phyloP scores from a whole-genome alignment of 1,140 invertebrate genomes.

The Sitobion miscanthi region DNA sequence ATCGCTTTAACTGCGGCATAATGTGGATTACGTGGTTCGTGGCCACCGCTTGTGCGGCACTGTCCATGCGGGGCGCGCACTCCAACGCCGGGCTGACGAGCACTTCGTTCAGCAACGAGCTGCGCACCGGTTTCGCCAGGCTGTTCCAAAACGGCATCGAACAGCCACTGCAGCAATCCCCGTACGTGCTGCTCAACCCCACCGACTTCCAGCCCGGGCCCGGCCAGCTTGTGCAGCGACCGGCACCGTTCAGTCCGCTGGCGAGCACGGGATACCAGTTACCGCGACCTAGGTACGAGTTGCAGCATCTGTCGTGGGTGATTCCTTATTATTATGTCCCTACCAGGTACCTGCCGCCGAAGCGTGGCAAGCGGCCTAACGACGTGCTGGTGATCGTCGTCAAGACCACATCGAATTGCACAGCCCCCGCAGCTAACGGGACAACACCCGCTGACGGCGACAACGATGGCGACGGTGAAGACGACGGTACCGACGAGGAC shows the following conservation, averaged over 20 bases:
- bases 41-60: not conserved
- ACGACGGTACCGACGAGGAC: not conserved
- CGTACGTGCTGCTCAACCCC: constrained; percentile 6
- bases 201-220: not conserved
- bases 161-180: not conserved
- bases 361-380: not conserved
- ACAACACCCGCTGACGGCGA: not conserved
- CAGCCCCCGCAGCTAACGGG: not conserved
- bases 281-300: constrained; percentile 44
- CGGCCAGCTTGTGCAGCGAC: not conserved
- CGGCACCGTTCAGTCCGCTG: not conserved
- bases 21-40: not conserved
- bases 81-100: constrained; percentile 1
- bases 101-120: constrained; percentile 5
- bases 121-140: constrained; percentile 23
- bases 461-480: not conserved
- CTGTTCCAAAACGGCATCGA: constrained; percentile 27
- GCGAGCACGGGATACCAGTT: not conserved
- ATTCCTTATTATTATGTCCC: constrained; percentile 44
- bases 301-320: constrained; percentile 19
- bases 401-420: constrained; percentile 21
- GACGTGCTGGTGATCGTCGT: constrained; percentile 48
- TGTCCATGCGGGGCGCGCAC: not conserved
- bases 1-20: not conserved
- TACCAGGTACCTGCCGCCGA: constrained; percentile 10